These are phyloP conservation scores for Sterna hirundo DNA, from an alignment of 2,113 vertebrate genomes.

Conservation along the genomic window DNA sequence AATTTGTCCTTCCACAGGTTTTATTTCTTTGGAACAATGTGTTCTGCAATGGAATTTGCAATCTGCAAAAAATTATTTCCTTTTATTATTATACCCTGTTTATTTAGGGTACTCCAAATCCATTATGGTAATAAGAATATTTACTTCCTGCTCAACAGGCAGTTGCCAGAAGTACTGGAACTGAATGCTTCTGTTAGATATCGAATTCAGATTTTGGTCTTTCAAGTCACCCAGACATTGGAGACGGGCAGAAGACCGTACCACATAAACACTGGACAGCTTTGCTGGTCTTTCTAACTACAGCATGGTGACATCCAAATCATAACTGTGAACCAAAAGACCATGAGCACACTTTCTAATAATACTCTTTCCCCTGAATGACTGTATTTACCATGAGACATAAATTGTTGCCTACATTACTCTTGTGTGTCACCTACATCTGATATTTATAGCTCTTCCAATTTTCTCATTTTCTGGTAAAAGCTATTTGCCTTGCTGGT, in stretches of 20 bases:
- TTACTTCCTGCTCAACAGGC: background rate
- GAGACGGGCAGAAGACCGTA: background rate
- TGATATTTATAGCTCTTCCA: background rate
- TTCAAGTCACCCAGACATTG: background rate
- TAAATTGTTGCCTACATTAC: background rate
- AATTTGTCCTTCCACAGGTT: background rate
- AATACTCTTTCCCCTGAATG: background rate
- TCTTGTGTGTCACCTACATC: background rate
- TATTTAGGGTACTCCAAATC: background rate
- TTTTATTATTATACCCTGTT: no score
- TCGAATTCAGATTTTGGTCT: background rate
- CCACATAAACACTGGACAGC: background rate
- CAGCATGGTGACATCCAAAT: background rate
- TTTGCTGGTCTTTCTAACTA: background rate
- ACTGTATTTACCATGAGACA: background rate
- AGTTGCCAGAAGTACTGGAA: background rate
- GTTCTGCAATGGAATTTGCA: background rate
- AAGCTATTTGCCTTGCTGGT: background rate
- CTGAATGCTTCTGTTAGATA: background rate
- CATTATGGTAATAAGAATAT: background rate
- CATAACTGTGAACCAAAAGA: background rate
- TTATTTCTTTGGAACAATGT: background rate
- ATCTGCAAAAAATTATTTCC: background rate
- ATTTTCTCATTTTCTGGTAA: background rate
- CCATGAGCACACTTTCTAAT: background rate